Base-by-base conservation (phyloP, 2,113 vertebrate genomes). In the Crypturellus undulatus region DNA sequence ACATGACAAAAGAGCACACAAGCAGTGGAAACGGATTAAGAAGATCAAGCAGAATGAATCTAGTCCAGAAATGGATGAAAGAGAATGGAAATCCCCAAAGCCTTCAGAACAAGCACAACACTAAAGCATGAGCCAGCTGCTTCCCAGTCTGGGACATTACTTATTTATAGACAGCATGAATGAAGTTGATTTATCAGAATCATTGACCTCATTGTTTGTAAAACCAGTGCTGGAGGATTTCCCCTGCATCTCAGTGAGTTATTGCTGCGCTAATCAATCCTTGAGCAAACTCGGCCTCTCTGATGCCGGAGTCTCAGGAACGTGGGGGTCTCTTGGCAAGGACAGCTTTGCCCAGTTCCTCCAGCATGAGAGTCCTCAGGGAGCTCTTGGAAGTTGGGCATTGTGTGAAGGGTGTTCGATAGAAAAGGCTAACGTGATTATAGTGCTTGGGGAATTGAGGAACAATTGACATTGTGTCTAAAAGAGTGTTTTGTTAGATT, bases 101-200 rank as follows among this genome's bases (percentile, higher is more conserved):
- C 92, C 85, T 93, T 88, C 60, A 78, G 82, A 89, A 49, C 52
- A 86, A 89, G 32, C 24, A 75, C 36, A 76, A 69, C 77, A 54
- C 19, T 82, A 63, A 69, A 92, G 52, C n/a, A 34, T 21, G 59
- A 94, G 83, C 86, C 92, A 93, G 69, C 54, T 94, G 84, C 88
- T 96, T 73, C 90, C 17, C 63, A 62, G 62, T n/a, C 77, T 70
- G 73, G 77, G 73, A 72, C 67, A 65, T 90, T 65, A 94, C 43
- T 93, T 96, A 87, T 92, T 97, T 96, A 92, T 84, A 87, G 90
- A 34, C 65, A 89, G 62, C 49, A 69, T 79, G 95, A 97, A 94
- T 93, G 47, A 86, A 65, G 72, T 69, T 79, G 86, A 93, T 96
- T 95, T 95, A 90, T 93, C 3, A 0, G 77, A 94, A 92, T 87